phyloP scores from a whole-genome alignment of 1,140 invertebrate species.

The Lucilia cuprina region DNA sequence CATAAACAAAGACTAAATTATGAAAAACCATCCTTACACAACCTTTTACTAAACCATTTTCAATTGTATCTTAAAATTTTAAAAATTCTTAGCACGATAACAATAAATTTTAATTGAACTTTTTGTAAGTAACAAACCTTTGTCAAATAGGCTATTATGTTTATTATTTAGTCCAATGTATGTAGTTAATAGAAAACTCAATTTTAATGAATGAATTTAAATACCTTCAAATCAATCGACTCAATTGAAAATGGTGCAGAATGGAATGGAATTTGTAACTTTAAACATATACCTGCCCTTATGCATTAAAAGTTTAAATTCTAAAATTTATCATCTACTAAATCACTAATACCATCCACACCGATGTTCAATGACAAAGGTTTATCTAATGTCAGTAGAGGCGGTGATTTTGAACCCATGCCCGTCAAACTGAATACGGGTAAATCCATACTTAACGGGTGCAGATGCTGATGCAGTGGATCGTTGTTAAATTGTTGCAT shows the following conservation, averaged over 20 bases:
- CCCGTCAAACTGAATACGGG: conserved; percentile 31
- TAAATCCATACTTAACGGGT: conserved; percentile 35
- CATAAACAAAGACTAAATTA: not conserved
- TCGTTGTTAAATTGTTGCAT: not conserved
- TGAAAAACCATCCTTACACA: conserved; percentile 8
- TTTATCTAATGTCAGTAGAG: conserved; percentile 36
- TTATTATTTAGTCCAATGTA: too few species aligned
- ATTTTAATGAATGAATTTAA: too few species aligned
- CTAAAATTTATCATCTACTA: conserved; percentile 39
- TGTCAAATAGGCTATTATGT: too few species aligned
- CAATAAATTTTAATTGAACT: too few species aligned
- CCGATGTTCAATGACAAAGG: conserved; percentile 37
- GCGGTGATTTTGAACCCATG: conserved; percentile 34
- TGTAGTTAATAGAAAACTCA: too few species aligned
- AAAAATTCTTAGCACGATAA: too few species aligned
- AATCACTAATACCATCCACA: conserved; percentile 39
- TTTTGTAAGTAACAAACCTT: too few species aligned
- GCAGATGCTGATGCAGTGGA: conserved; percentile 2
- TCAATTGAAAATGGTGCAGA: too few species aligned
- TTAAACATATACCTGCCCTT: not conserved
- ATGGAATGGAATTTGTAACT: not conserved
- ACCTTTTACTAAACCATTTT: not conserved
- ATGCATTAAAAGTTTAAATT: not conserved
- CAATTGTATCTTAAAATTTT: too few species aligned
- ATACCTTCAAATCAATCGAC: too few species aligned